Evolutionary conservation across 2,113 vertebrate species (phyloP).

Genomic region (Petroica traversi): DNA sequence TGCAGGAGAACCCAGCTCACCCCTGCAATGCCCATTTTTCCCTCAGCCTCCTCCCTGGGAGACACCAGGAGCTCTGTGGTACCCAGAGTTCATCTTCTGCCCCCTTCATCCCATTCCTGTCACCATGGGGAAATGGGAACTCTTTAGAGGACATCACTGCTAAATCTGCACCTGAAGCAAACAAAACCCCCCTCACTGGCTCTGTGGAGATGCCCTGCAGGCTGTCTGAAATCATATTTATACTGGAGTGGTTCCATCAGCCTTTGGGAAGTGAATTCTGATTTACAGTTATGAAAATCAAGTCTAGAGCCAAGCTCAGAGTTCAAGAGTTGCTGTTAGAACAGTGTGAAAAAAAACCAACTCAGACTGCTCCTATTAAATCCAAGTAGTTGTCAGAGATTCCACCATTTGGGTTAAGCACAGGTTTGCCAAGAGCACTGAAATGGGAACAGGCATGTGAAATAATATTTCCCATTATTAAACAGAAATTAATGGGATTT

Average conservation of each 20-base stretch:
- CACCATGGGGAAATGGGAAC: accelerated
- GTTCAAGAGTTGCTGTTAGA: neutral
- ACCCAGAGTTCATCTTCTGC: neutral
- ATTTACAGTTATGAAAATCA: neutral
- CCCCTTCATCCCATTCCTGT: neutral
- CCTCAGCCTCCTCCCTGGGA: neutral
- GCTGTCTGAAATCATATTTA: neutral
- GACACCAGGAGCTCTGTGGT: neutral
- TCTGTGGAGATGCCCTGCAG: neutral
- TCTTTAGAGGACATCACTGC: accelerated
- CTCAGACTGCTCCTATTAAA: neutral
- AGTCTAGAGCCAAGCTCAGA: neutral
- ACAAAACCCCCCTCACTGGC: neutral
- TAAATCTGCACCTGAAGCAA: neutral
- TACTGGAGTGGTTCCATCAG: neutral
- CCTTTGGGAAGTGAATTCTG: neutral
- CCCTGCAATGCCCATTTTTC: neutral
- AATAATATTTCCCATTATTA: neutral
- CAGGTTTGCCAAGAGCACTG: neutral
- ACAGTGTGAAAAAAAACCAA: neutral
- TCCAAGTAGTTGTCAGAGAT: neutral
- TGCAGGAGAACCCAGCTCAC: neutral
- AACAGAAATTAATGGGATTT: neutral
- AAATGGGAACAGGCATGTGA: neutral
- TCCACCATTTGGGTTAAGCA: neutral